Evolutionary conservation across 2,113 vertebrate genomes (phyloP).

Genomic region (Bos indicus): DNA sequence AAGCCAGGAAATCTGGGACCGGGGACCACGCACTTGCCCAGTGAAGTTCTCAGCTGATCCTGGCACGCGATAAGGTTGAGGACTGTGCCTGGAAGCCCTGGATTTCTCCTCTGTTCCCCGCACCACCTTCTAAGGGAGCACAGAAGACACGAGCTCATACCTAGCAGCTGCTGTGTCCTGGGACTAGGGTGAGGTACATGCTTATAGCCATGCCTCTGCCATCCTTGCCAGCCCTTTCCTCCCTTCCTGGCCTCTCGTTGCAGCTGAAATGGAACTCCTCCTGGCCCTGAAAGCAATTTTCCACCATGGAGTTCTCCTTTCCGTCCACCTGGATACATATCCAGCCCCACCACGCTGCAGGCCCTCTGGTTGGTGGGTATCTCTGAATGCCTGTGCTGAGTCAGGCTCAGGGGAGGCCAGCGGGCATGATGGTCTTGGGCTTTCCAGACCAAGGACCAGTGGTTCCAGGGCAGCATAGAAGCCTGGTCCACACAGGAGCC

Average conservation of each 20-base stretch:
- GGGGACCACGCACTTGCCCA: accelerated
- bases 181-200: accelerated
- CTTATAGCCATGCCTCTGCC: background rate
- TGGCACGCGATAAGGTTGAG: background rate
- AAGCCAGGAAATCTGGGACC: background rate
- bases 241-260: background rate
- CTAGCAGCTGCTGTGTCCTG: background rate
- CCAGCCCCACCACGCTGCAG: accelerated
- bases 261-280: accelerated
- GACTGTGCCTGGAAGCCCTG: accelerated
- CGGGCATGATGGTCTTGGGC: accelerated
- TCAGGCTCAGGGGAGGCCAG: background rate
- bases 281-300: background rate
- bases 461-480: background rate
- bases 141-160: accelerated
- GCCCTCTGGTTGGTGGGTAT: background rate
- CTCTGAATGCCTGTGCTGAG: background rate
- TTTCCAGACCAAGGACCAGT: background rate
- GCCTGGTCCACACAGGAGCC: background rate
- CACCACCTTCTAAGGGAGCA: too few relatives aligned
- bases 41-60: background rate
- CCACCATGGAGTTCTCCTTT: background rate
- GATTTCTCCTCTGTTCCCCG: background rate
- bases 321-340: background rate
- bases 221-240: background rate